Conservation (phyloP, 2,113 vertebrate species). For the Micromys minutus region DNA sequence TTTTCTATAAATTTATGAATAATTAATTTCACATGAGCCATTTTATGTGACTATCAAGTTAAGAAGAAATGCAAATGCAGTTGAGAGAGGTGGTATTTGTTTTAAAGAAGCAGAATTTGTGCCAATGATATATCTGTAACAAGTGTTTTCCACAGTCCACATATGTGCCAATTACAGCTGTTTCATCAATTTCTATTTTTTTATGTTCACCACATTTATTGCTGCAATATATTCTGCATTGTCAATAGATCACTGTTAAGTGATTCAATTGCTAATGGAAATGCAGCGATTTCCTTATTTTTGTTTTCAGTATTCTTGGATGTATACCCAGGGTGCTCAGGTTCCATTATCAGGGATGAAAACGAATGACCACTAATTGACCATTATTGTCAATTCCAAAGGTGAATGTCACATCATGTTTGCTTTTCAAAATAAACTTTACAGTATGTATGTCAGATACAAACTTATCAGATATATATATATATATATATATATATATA, state of each 20-base stretch:
- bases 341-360: background rate
- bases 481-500: background rate
- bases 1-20: background rate
- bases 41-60: background rate
- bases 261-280: background rate
- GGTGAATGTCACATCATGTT: too few species aligned
- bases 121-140: background rate
- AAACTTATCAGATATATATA: too few species aligned
- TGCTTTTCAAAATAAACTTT: background rate
- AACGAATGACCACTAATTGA: too few species aligned
- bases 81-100: background rate
- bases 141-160: background rate
- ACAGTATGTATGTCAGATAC: too few species aligned
- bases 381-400: background rate
- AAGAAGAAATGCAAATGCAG: conserved; percentile 33
- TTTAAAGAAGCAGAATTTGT: background rate
- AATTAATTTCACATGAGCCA: background rate
- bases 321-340: background rate
- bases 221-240: background rate
- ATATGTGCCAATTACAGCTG: background rate
- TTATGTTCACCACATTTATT: background rate
- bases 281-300: background rate
- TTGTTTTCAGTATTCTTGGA: background rate
- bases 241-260: background rate
- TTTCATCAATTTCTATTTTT: background rate